Evolutionary conservation across 2,113 vertebrate species (phyloP).

Genomic region (Tragelaphus scriptus): DNA sequence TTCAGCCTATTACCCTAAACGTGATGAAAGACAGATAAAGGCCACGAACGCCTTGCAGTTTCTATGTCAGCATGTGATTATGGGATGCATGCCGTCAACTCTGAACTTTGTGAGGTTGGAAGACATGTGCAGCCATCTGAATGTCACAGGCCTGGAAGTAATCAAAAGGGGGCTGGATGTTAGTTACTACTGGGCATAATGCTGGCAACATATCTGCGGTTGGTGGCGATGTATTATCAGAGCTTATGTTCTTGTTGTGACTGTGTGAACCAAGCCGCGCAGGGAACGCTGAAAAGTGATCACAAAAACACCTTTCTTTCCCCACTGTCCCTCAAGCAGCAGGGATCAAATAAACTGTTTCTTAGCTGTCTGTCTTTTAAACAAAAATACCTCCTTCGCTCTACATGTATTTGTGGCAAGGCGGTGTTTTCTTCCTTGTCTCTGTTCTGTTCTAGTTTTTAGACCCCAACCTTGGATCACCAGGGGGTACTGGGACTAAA

Average conservation of each 20-base stretch:
- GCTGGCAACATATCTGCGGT: conserved; percentile 53
- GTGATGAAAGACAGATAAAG: conserved; percentile 12
- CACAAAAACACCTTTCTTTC: conserved; percentile 75
- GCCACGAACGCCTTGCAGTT: not conserved
- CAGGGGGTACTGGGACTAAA: conserved; percentile 51
- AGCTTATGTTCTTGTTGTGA: conserved; percentile 72
- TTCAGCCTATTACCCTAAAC: not conserved
- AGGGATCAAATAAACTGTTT: conserved; percentile 75
- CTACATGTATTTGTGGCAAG: conserved; percentile 56
- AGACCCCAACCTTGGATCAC: conserved; percentile 58
- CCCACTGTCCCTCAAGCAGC: conserved; percentile 70
- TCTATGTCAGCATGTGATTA: conserved; percentile 34
- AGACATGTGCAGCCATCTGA: conserved; percentile 51
- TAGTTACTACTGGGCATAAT: conserved; percentile 64
- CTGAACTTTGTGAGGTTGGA: conserved; percentile 56
- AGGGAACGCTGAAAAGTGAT: conserved; percentile 50
- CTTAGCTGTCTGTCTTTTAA: conserved; percentile 75
- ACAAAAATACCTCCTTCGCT: conserved; percentile 74
- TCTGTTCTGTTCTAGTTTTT: conserved; percentile 70
- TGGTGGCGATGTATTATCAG: conserved; percentile 56
- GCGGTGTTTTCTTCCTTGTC: conserved; percentile 57
- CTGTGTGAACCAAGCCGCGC: conserved; percentile 10
- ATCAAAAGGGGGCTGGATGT: conserved; percentile 65
- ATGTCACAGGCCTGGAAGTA: conserved; percentile 73
- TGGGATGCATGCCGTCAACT: not conserved